These are phyloP conservation scores for Anableps anableps DNA, from an alignment of 2,797 vertebrate species.

Conservation along the genomic window DNA sequence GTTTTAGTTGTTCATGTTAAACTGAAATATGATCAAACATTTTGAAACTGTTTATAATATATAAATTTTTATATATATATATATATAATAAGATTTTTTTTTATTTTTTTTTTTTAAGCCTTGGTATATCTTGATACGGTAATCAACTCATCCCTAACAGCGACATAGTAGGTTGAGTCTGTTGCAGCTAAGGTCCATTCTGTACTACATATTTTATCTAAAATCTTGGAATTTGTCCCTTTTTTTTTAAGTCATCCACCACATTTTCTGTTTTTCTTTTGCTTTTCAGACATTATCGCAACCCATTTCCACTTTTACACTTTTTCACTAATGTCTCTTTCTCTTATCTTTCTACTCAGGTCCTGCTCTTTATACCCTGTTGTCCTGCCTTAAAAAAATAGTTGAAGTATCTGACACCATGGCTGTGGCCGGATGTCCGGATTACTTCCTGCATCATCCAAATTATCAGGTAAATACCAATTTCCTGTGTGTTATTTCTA, in stretches of 20 bases:
- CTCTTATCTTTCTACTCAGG: constrained; percentile 63
- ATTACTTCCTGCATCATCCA: constrained; percentile 90
- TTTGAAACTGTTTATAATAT: neutral
- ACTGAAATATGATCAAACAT: neutral
- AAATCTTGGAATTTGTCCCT: constrained; percentile 46
- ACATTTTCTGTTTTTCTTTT: neutral
- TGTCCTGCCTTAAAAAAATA: constrained; percentile 61
- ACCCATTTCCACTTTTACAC: constrained; percentile 8
- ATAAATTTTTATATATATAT: too few relatives aligned
- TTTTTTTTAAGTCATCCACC: constrained; percentile 24
- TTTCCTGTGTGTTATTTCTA: neutral
- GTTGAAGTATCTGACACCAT: constrained; percentile 77
- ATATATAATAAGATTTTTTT: too few relatives aligned
- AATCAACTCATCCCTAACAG: neutral
- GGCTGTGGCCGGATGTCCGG: constrained; percentile 91
- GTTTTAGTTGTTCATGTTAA: constrained; percentile 5
- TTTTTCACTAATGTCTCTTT: constrained; percentile 52
- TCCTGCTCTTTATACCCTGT: constrained; percentile 66
- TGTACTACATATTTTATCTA: constrained; percentile 66
- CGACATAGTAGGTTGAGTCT: constrained; percentile 19
- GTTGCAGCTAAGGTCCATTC: constrained; percentile 78
- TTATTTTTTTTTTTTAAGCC: neutral
- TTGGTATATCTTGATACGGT: neutral
- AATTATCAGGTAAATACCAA: constrained; percentile 85
- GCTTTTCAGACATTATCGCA: neutral